Evolutionary conservation across 2,888 invertebrate genomes (phyloP).

Genomic region (Selenia dentaria): DNA sequence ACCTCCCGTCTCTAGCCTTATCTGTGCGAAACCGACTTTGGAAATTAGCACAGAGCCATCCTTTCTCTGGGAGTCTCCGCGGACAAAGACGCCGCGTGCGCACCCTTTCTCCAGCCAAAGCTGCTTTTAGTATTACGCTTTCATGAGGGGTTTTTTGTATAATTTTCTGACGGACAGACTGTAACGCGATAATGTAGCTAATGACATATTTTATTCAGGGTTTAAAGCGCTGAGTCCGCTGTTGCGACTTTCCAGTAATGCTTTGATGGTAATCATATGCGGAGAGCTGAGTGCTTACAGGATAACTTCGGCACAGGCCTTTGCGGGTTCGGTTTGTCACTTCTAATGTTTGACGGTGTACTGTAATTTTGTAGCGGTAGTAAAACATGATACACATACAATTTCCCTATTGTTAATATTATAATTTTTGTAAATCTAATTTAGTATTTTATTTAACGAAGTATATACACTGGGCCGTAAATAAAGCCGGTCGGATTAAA

Average conservation of each 20-base stretch:
- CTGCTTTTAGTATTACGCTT: conserved; percentile 71
- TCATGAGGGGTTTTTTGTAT: conserved; percentile 68
- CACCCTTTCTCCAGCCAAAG: conserved; percentile 58
- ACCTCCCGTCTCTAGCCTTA: conserved; percentile 77
- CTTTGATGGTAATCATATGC: conserved; percentile 42
- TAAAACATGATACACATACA: no score
- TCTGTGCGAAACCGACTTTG: conserved; percentile 81
- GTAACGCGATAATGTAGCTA: conserved; percentile 68
- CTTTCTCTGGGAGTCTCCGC: conserved; percentile 47
- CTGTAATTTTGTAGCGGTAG: no score
- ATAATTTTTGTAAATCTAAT: no score
- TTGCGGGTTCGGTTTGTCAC: conserved; percentile 9
- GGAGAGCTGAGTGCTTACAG: conserved; percentile 40
- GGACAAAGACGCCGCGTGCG: conserved; percentile 70
- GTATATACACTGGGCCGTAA: no score
- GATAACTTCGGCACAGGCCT: conserved; percentile 7
- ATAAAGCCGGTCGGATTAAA: no score
- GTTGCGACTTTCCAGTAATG: conserved; percentile 48
- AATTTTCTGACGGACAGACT: conserved; percentile 56
- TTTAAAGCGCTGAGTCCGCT: conserved; percentile 51
- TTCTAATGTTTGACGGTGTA: conserved; percentile 1
- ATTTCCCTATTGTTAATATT: no score
- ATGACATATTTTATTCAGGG: conserved; percentile 71
- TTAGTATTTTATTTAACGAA: no score
- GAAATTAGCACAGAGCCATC: conserved; percentile 78